Percentiles rank a stretch among this genome's conserved stretches.
phyloP scores from a whole-genome alignment of 2,888 invertebrate genomes.

The Epsilonema sp. region DNA sequence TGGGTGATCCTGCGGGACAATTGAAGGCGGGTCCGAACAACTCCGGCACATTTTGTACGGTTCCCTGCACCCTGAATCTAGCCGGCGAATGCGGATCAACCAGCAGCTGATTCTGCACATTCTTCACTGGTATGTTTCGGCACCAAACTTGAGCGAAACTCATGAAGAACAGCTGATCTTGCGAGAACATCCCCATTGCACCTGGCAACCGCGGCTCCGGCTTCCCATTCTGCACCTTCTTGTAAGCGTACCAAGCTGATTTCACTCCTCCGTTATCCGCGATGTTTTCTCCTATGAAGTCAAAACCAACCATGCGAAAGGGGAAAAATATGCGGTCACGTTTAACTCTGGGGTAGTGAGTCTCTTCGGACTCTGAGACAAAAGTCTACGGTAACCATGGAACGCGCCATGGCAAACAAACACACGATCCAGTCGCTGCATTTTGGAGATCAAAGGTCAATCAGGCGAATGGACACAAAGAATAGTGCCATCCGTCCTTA shows the following conservation, averaged over 20 bases:
- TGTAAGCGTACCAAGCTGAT: constrained; percentile 18
- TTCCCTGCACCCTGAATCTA: constrained; percentile 18
- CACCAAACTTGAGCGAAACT: constrained; percentile 20
- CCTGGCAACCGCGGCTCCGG: constrained; percentile 19
- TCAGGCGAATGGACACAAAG: too few species aligned
- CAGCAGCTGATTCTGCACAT: constrained; percentile 14
- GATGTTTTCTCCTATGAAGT: constrained; percentile 28
- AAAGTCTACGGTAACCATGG: constrained; percentile 24
- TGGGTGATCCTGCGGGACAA: too few species aligned
- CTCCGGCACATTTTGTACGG: constrained; percentile 24
- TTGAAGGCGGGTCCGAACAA: too few species aligned
- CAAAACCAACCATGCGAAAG: background rate
- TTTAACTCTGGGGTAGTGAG: too few species aligned
- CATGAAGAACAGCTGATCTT: too few species aligned
- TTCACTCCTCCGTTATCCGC: constrained; percentile 31
- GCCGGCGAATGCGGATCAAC: constrained; percentile 20
- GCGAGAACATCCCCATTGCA: too few species aligned
- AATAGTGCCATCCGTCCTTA: too few species aligned
- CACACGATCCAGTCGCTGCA: too few species aligned
- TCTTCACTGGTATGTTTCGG: constrained; percentile 14
- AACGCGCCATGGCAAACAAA: too few species aligned
- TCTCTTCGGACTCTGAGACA: too few species aligned
- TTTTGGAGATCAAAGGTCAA: too few species aligned
- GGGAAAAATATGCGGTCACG: too few species aligned
- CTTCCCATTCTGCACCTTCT: constrained; percentile 15